Evolutionary conservation across 2,888 invertebrate species (phyloP), one percentile per base, ranked within the genome.

Genomic region (Neoitamus cyanurus): DNA sequence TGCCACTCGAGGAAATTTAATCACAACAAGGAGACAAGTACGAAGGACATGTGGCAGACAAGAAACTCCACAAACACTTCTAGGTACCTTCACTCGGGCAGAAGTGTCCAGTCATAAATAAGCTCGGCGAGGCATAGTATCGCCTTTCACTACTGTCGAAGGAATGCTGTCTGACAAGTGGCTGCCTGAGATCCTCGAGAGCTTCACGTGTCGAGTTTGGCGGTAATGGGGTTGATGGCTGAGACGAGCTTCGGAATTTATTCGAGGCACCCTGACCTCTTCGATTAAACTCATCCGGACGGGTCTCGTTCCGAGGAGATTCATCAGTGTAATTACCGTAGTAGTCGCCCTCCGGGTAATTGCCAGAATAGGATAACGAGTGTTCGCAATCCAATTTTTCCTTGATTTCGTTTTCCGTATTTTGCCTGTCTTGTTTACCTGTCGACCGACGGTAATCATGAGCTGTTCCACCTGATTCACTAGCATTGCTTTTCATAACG

Each of bases 81-180:
- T 5, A 37, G 86, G 85, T 88, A 88, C 88, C 88, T 88, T 87
- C 83, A 70, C 86, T 85, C 46, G 86, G 86, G 78, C 86, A 85
- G 84, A 87, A 88, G 42, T 86, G 87, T 42, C 87, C 88, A 72
- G 86, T 85, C 83, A 87, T 86, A 84, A 85, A 87, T 78, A 87
- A 90, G 85, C 90, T 90, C 84, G 90, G 90, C 83, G 91, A 90
- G 9, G 89, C 89, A 88, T 90, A 91, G 86, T 90, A 87, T 85
- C 86, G 85, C 82, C 83, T 86, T 87, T 86, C 86, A 84, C 84
- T 83, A 25, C 85, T 86, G 20, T 84, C 85, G 31, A 84, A 84
- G 15, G 84, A 84, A 58, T 83, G 70, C 37, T 86, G 86, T 11
- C 84, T 70, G 28, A 36, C 31, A 2, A 85, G 69, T 28, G 25